phyloP scores from a whole-genome alignment of 1,140 invertebrate species.

The Dendroctonus valens region DNA sequence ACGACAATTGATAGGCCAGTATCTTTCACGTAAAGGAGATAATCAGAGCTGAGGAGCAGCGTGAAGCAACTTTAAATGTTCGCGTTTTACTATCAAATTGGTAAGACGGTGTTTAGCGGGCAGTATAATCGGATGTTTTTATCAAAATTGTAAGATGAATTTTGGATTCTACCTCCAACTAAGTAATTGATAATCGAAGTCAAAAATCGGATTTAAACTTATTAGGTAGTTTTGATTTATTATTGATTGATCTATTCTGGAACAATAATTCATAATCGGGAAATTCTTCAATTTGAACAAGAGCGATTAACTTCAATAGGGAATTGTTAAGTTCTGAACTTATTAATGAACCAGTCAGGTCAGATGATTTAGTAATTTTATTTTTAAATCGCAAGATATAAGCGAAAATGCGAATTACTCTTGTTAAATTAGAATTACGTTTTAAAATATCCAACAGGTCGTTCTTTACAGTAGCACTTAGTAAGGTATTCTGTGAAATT shows the following conservation, averaged over 20 bases:
- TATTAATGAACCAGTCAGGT: too few relatives aligned
- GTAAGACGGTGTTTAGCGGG: constrained; percentile 37
- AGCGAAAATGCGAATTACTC: too few relatives aligned
- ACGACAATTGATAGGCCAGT: constrained; percentile 18
- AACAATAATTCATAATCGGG: not conserved
- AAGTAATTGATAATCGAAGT: constrained; percentile 43
- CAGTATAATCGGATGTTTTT: constrained; percentile 46
- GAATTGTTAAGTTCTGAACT: constrained; percentile 7
- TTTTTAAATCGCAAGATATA: too few relatives aligned
- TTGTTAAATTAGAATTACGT: too few relatives aligned
- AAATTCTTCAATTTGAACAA: constrained; percentile 4
- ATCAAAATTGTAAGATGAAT: constrained; percentile 36
- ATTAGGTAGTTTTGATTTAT: constrained; percentile 6
- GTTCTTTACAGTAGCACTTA: too few relatives aligned
- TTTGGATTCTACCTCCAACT: constrained; percentile 49
- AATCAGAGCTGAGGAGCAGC: constrained; percentile 38
- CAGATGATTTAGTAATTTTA: too few relatives aligned
- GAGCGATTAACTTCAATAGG: not conserved
- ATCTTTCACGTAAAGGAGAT: constrained; percentile 32
- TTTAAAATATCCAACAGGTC: too few relatives aligned
- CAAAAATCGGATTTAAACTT: constrained; percentile 44
- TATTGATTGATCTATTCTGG: constrained; percentile 2
- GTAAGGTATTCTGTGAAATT: too few relatives aligned
- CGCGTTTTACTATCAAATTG: constrained; percentile 35
- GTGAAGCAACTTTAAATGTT: constrained; percentile 41